Conservation (phyloP, 2,888 invertebrate genomes). For the Blera fallax region DNA sequence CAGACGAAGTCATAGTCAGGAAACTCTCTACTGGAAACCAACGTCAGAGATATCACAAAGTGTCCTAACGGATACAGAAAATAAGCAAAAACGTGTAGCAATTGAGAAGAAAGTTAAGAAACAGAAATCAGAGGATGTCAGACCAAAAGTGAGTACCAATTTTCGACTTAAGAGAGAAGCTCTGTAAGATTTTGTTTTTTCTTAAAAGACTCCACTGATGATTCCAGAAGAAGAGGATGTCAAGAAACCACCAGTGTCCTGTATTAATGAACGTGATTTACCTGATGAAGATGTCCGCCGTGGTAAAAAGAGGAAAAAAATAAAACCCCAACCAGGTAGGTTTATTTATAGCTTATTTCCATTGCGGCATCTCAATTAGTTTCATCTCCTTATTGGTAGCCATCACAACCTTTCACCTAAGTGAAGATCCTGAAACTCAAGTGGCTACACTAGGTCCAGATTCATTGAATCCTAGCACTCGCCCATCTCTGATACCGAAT, state of each 20-base stretch:
- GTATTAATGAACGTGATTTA: slow-evolving; percentile 80
- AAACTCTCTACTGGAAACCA: slow-evolving; percentile 83
- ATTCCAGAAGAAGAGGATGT: slow-evolving; percentile 70
- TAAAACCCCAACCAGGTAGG: slow-evolving; percentile 77
- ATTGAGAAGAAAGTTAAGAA: slow-evolving; percentile 77
- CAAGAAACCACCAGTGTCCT: slow-evolving; percentile 75
- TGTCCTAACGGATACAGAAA: slow-evolving; percentile 74
- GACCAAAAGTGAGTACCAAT: slow-evolving; percentile 74
- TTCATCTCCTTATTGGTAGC: slow-evolving; percentile 51
- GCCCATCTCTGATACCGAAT: slow-evolving; percentile 85
- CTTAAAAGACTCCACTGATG: slow-evolving; percentile 37
- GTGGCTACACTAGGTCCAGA: slow-evolving; percentile 86
- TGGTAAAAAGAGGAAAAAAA: slow-evolving; percentile 83
- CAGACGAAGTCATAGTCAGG: slow-evolving; percentile 82
- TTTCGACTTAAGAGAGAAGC: background rate
- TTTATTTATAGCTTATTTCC: slow-evolving; percentile 35
- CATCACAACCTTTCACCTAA: slow-evolving; percentile 78
- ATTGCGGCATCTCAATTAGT: background rate
- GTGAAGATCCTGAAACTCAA: slow-evolving; percentile 88
- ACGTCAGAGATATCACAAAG: slow-evolving; percentile 81
- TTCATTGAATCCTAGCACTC: slow-evolving; percentile 86
- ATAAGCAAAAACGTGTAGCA: slow-evolving; percentile 73
- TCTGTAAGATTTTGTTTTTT: background rate
- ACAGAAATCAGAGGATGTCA: slow-evolving; percentile 76
- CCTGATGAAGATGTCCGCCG: slow-evolving; percentile 82